Evolutionary conservation across 2,797 vertebrate species (phyloP).

Genomic region (Poeciliopsis turneri): DNA sequence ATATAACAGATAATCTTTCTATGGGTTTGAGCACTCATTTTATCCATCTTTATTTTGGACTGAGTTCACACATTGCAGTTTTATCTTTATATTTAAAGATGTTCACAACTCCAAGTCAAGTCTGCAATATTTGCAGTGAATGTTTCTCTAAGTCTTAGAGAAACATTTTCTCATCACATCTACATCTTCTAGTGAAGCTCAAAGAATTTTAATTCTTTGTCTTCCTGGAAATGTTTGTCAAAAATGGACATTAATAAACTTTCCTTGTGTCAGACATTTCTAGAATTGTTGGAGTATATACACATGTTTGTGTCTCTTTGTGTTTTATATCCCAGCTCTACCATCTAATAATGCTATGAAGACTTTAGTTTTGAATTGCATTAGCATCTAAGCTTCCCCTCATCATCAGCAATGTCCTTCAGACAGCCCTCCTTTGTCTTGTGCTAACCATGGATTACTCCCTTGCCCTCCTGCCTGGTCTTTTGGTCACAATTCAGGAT

Average conservation of each 20-base stretch:
- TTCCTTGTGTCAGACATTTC: not conserved
- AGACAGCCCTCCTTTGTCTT: conserved; percentile 62
- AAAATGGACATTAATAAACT: not conserved
- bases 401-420: conserved; percentile 41
- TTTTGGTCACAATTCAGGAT: conserved; percentile 41
- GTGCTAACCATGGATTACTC: conserved; percentile 66
- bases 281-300: not conserved
- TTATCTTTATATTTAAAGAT: not conserved
- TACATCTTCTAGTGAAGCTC: too few relatives aligned
- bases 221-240: not conserved
- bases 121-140: too few relatives aligned
- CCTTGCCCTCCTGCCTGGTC: conserved; percentile 63
- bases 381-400: conserved; percentile 55
- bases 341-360: conserved; percentile 50
- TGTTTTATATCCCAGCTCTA: conserved; percentile 32
- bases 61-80: not conserved
- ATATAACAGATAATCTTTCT: conserved; percentile 40
- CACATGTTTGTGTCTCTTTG: conserved; percentile 5
- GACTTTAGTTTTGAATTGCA: conserved; percentile 59
- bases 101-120: not conserved
- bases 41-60: not conserved
- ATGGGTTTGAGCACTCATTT: not conserved
- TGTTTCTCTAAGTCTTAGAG: too few relatives aligned
- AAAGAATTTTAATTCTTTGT: not conserved
- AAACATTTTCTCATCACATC: too few relatives aligned